phyloP scores from a whole-genome alignment of 2,797 vertebrate species.

The Pogonophryne albipinna region DNA sequence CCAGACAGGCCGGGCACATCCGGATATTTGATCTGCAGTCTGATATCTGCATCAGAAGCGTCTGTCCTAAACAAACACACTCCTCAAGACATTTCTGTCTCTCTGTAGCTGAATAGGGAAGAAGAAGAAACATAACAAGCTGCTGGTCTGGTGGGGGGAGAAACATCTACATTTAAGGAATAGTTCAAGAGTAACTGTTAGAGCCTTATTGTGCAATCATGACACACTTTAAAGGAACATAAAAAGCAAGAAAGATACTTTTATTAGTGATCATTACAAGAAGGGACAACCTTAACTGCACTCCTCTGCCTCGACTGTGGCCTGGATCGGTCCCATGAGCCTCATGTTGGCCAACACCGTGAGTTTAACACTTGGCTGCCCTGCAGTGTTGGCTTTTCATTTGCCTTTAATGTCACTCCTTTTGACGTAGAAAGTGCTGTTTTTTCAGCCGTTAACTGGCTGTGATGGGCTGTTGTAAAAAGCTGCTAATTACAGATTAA shows the following conservation, averaged over 20 bases:
- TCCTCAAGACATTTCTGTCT: constrained; percentile 4
- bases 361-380: constrained; percentile 33
- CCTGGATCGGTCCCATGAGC: constrained; percentile 26
- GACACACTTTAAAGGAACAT: constrained; percentile 31
- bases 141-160: neutral
- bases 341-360: constrained; percentile 10
- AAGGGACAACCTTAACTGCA: neutral
- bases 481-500: constrained; percentile 15
- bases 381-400: constrained; percentile 22
- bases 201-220: constrained; percentile 10
- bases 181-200: constrained; percentile 3
- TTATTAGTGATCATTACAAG: neutral
- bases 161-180: neutral
- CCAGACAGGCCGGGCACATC: constrained; percentile 22
- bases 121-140: constrained; percentile 4
- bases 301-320: neutral
- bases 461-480: constrained; percentile 28
- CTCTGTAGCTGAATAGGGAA: neutral
- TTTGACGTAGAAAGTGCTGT: constrained; percentile 15
- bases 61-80: constrained; percentile 36
- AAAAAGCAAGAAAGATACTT: constrained; percentile 11
- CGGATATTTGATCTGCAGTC: constrained; percentile 31
- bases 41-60: constrained; percentile 27
- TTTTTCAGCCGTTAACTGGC: constrained; percentile 27
- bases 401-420: constrained; percentile 9